A percentile compares a stretch with the other conserved stretches of the same genome.
Evolutionary conservation across 1,140 invertebrate species (phyloP).

Genomic region (Oscheius sp.): DNA sequence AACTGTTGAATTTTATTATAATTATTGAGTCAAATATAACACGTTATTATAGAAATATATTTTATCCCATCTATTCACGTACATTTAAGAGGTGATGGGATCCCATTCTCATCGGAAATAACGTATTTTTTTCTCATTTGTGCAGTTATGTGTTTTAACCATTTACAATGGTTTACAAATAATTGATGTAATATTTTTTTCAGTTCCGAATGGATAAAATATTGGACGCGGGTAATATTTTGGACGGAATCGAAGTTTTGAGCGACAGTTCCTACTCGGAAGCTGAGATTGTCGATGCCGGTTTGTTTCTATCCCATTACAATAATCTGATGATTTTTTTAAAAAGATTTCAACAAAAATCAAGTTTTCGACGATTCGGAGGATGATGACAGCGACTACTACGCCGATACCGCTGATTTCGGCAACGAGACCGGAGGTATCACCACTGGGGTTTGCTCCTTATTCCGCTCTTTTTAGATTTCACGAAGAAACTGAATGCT

Average conservation of each 20-base stretch:
- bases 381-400: not conserved
- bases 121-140: not conserved
- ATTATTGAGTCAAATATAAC: too few relatives aligned
- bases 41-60: too few relatives aligned
- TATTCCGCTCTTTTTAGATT: constrained; percentile 47
- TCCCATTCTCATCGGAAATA: too few relatives aligned
- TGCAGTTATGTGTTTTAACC: not conserved
- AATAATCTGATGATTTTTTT: not conserved
- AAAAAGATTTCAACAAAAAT: not conserved
- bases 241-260: not conserved
- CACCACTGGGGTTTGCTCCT: constrained; percentile 11
- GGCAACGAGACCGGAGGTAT: not conserved
- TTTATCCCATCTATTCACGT: too few relatives aligned
- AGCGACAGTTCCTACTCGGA: constrained; percentile 18
- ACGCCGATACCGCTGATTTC: not conserved
- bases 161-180: not conserved
- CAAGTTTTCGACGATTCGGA: not conserved
- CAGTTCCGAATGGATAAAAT: not conserved
- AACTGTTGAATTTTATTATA: too few relatives aligned
- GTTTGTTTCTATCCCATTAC: constrained; percentile 15
- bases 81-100: too few relatives aligned
- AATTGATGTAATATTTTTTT: not conserved
- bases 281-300: constrained; percentile 21
- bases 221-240: not conserved
- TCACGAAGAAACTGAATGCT: constrained; percentile 62